Base-by-base conservation (phyloP, 2,113 vertebrate species). In the Eretmochelys imbricata region DNA sequence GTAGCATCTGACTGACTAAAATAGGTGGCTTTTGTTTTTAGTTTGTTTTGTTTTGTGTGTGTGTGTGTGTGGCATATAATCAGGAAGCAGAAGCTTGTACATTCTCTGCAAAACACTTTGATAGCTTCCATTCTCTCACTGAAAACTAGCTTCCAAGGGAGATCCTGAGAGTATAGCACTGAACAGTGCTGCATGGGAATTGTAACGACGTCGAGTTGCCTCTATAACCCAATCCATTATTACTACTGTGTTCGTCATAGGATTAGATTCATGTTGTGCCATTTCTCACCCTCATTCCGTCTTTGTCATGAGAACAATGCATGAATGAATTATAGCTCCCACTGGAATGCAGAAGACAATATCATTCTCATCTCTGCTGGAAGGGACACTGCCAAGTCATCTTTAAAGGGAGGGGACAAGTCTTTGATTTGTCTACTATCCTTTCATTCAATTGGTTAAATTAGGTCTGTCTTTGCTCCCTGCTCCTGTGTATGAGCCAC, bases 71-170 rank as follows among this genome's bases (percentile, higher is more conserved):
- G 51, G 38, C 81, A 20, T 22, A 80, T 65, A 93, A 38, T 62
- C 53, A 53, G 51, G 20, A 92, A 57, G 46, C 82, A 2, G 62
- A 65, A 25, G 46, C 16, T 19, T 29, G 69, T 62, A 27, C 88
- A 7, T 69, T 85, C 6, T 91, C 22, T 90, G 82, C 29, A 57
- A 48, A 83, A 38, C 9, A 35, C 22, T 49, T 72, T 42, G 72
- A 55, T 1, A 3, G 53, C 8, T 1, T 0, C 50, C n/a, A 8
- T 0, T 1, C 17, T 0, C 0, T 48, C 53, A 42, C 17, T 0
- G 3, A 87, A 84, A 87, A 17, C 25, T 83, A 92, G n/a, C 5
- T 24, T 51, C 20, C 1, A 2, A 88, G 17, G 17, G 27, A 87
- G 5, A 88, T 11, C 42, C 46, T 46, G 38, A 91, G 55, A 2